phyloP scores from a whole-genome alignment of 2,888 invertebrate genomes.

The Leptinotarsa rubiginosa region DNA sequence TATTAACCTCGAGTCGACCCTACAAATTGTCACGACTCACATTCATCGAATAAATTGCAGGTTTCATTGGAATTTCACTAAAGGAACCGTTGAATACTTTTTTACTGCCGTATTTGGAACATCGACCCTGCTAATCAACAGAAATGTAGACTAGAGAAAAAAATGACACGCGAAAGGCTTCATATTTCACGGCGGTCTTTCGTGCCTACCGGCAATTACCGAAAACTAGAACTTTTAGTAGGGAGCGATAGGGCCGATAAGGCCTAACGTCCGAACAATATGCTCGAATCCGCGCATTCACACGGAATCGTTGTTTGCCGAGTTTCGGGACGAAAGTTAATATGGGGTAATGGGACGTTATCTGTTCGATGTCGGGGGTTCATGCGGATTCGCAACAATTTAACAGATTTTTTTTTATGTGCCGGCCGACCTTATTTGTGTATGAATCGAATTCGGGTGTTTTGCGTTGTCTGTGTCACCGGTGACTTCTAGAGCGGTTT shows the following conservation, averaged over 20 bases:
- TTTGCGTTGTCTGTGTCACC: neutral
- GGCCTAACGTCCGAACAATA: constrained; percentile 22
- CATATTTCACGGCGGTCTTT: constrained; percentile 4
- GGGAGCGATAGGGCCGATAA: constrained; percentile 20
- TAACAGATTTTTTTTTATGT: constrained; percentile 6
- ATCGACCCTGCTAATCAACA: constrained; percentile 2
- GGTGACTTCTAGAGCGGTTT: neutral
- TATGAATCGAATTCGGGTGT: neutral
- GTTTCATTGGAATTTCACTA: neutral
- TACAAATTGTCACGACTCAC: neutral
- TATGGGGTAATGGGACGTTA: constrained; percentile 25
- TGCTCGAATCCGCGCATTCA: constrained; percentile 22
- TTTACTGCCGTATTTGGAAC: neutral
- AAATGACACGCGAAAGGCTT: constrained; percentile 1
- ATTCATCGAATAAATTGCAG: neutral
- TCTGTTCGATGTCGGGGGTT: constrained; percentile 21
- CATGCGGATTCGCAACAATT: neutral
- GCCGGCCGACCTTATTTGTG: constrained; percentile 1
- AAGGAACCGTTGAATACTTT: neutral
- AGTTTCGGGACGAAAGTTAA: constrained; percentile 25
- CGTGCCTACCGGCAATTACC: constrained; percentile 23
- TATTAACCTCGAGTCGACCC: too few relatives aligned
- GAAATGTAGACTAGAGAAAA: neutral
- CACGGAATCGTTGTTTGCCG: constrained; percentile 9
- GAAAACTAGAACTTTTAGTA: constrained; percentile 16